A percentile compares a stretch with the other conserved stretches of the same genome.
These are phyloP conservation scores for Bacillus rossius DNA, from an alignment of 1,140 invertebrate species.

Conservation along the genomic window DNA sequence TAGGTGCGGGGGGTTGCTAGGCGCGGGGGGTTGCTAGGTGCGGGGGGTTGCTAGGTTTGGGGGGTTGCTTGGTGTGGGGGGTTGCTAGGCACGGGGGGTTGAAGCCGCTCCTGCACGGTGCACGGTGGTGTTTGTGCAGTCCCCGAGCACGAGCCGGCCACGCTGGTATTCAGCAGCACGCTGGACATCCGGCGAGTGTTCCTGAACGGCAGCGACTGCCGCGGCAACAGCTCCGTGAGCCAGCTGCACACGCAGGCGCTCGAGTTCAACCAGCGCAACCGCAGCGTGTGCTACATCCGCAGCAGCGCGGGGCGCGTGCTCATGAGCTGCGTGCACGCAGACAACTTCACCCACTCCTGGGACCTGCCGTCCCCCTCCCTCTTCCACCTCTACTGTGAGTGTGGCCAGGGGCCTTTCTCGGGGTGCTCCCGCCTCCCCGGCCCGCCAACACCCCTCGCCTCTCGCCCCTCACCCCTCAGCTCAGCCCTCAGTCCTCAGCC, in stretches of 20 bases:
- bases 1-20: no score
- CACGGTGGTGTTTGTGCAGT: no score
- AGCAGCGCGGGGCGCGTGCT: slow-evolving; percentile 41
- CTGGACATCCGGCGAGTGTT: slow-evolving; percentile 47
- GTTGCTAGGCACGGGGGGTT: no score
- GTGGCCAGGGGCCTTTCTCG: no score
- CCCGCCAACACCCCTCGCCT: no score
- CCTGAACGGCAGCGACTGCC: slow-evolving; percentile 46
- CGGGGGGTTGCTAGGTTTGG: no score
- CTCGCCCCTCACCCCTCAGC: no score
- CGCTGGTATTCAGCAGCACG: slow-evolving; percentile 49
- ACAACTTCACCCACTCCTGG: slow-evolving; percentile 53
- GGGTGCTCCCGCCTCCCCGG: no score
- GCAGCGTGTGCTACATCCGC: slow-evolving; percentile 62
- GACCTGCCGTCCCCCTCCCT: slow-evolving; percentile 48
- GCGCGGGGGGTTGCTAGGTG: no score
- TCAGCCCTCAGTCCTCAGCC: no score
- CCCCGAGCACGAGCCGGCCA: slow-evolving; percentile 44
- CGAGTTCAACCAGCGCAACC: slow-evolving; percentile 49
- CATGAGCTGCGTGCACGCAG: slow-evolving; percentile 54
- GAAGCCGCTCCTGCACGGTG: no score
- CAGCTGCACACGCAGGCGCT: slow-evolving; percentile 43
- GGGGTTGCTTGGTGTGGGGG: no score
- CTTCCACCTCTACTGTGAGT: slow-evolving; percentile 52
- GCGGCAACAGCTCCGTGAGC: slow-evolving; percentile 39